Conservation (phyloP, 2,888 invertebrate species). For the Peribatodes rhomboidaria region DNA sequence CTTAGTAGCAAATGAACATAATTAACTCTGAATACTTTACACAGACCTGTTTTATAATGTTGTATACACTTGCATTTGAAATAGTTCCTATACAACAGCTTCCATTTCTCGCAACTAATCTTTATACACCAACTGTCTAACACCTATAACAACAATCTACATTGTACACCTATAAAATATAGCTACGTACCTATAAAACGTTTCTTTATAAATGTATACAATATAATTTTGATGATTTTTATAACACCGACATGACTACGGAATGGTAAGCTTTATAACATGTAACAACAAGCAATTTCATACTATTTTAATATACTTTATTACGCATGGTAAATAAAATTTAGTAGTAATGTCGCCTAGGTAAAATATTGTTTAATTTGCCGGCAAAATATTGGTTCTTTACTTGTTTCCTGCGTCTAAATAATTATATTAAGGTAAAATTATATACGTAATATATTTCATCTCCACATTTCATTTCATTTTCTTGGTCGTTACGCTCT, state of each 20-base stretch:
- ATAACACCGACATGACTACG: slow-evolving; percentile 73
- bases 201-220: slow-evolving; percentile 81
- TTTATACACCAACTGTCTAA: slow-evolving; percentile 70
- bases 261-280: slow-evolving; percentile 72
- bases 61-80: no score
- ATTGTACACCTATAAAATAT: slow-evolving; percentile 53
- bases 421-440: no score
- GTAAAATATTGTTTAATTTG: not conserved
- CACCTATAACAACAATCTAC: slow-evolving; percentile 75
- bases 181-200: slow-evolving; percentile 69
- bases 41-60: no score
- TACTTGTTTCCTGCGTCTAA: no score
- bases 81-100: slow-evolving; percentile 34
- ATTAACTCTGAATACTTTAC: no score
- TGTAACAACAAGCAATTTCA: slow-evolving; percentile 70
- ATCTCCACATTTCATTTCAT: no score
- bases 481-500: no score
- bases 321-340: slow-evolving; percentile 6
- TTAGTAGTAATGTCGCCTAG: not conserved
- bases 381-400: slow-evolving; percentile 3
- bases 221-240: slow-evolving; percentile 60
- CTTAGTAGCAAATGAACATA: no score
- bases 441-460: no score
- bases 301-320: slow-evolving; percentile 43
- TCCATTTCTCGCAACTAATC: slow-evolving; percentile 60